phyloP scores from a whole-genome alignment of 2,113 vertebrate species.

The Taurulus bubalis region DNA sequence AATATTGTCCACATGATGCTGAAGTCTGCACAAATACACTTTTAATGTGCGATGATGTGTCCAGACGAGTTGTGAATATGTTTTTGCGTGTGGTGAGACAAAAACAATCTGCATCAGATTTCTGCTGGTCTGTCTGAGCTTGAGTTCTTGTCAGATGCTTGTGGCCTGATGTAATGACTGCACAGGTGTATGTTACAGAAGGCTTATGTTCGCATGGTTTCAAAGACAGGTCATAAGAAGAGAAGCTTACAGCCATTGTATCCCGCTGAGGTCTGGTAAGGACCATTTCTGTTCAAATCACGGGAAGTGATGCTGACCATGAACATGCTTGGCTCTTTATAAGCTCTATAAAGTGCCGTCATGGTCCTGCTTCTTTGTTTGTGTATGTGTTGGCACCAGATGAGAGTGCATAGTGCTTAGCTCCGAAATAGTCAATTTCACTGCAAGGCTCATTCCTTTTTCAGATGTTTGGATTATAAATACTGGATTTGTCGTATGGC shows the following conservation, averaged over 20 bases:
- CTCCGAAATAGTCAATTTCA: constrained; percentile 52
- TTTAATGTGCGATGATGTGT: constrained; percentile 8
- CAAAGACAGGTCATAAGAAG: background rate
- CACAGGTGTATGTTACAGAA: constrained; percentile 35
- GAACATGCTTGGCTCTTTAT: constrained; percentile 37
- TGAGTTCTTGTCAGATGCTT: constrained; percentile 22
- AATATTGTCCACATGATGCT: constrained; percentile 27
- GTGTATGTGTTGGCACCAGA: constrained; percentile 59
- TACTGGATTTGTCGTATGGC: constrained; percentile 61
- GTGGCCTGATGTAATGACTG: constrained; percentile 31
- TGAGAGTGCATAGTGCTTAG: constrained; percentile 46
- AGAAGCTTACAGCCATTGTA: background rate
- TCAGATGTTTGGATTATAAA: constrained; percentile 77
- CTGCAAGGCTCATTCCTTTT: constrained; percentile 59
- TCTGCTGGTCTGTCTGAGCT: constrained; percentile 32
- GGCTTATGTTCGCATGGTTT: constrained; percentile 10
- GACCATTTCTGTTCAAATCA: constrained; percentile 22
- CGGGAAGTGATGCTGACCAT: constrained; percentile 31
- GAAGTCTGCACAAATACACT: constrained; percentile 27
- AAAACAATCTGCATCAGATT: constrained; percentile 21
- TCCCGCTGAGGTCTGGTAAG: constrained; percentile 6
- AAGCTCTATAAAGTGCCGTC: constrained; percentile 27
- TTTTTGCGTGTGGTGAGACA: constrained; percentile 2
- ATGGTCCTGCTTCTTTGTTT: constrained; percentile 40
- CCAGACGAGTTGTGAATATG: constrained; percentile 8